Evolutionary conservation across 2,888 invertebrate species (phyloP).

Genomic region (Limnephilus rhombicus): DNA sequence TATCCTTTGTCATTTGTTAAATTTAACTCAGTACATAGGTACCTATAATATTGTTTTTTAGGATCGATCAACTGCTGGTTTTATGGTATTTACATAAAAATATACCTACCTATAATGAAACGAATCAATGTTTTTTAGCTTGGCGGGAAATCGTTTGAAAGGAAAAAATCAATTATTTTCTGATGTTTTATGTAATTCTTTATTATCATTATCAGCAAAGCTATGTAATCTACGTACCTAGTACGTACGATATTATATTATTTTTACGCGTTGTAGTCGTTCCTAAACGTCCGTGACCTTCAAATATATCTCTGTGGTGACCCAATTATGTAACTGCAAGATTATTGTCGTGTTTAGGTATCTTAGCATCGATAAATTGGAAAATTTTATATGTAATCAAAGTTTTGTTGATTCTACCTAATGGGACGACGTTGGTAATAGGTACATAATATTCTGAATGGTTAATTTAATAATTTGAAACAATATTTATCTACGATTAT

Average conservation of each 20-base stretch:
- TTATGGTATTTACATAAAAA: neutral
- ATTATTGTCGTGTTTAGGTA: neutral
- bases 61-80: neutral
- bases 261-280: neutral
- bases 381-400: neutral
- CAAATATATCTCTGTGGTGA: neutral
- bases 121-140: neutral
- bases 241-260: neutral
- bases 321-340: neutral
- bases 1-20: neutral
- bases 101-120: neutral
- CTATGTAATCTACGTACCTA: neutral
- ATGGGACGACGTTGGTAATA: neutral
- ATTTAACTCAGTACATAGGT: neutral
- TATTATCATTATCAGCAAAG: neutral
- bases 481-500: neutral
- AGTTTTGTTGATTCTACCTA: neutral
- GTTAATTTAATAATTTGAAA: neutral
- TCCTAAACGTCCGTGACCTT: slow-evolving; percentile 19
- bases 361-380: neutral
- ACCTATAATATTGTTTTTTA: neutral
- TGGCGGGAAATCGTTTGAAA: neutral
- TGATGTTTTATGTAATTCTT: neutral
- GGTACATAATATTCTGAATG: neutral
- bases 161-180: neutral